Evolutionary conservation across 2,888 invertebrate species (phyloP).

Genomic region (Dichetophora obliterata): DNA sequence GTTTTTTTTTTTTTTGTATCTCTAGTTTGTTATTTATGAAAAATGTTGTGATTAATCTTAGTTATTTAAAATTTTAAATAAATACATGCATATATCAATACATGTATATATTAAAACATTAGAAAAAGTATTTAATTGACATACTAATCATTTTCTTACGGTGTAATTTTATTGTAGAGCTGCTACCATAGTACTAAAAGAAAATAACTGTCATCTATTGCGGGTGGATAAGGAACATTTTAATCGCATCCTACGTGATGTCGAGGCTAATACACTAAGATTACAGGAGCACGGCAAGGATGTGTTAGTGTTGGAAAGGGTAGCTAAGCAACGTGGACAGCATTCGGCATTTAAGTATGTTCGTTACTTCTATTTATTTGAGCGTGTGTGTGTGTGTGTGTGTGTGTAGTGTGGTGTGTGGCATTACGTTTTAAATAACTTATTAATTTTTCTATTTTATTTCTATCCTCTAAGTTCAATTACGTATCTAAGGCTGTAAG

Average conservation of each 20-base stretch:
- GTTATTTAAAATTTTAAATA: too few relatives aligned
- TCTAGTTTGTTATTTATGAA: too few relatives aligned
- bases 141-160: slow-evolving; percentile 24
- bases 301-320: slow-evolving; percentile 84
- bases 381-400: neutral
- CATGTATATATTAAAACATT: too few relatives aligned
- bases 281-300: slow-evolving; percentile 88
- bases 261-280: slow-evolving; percentile 88
- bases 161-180: slow-evolving; percentile 72
- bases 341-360: slow-evolving; percentile 76
- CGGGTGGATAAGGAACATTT: slow-evolving; percentile 89
- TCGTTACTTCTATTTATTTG: neutral
- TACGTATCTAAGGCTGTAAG: too few relatives aligned
- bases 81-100: too few relatives aligned
- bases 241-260: slow-evolving; percentile 84
- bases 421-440: too few relatives aligned
- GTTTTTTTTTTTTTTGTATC: too few relatives aligned
- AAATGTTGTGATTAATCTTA: too few relatives aligned
- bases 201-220: slow-evolving; percentile 86
- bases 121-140: neutral
- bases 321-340: slow-evolving; percentile 73
- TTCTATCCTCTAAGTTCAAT: too few relatives aligned
- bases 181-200: slow-evolving; percentile 84
- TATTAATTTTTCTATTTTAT: too few relatives aligned
- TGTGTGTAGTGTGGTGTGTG: neutral